These are phyloP conservation scores for Muntiacus reevesi DNA, from an alignment of 2,113 vertebrate genomes.

Conservation along the genomic window DNA sequence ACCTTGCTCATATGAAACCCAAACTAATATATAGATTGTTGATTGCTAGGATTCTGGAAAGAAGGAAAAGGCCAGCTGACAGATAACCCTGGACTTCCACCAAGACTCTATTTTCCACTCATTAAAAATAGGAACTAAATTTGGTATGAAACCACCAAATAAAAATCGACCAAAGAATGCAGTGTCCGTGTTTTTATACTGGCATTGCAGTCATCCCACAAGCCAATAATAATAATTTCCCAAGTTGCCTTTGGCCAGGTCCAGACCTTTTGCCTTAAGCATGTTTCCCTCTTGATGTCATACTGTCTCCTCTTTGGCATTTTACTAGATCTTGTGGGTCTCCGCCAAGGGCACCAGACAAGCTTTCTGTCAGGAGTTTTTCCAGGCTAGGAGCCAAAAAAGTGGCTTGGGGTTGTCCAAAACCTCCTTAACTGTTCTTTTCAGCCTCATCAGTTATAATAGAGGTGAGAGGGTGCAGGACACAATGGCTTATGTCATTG, in stretches of 20 bases:
- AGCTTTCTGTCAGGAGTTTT: constrained; percentile 75
- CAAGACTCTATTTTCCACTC: neutral
- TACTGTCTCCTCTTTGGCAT: constrained; percentile 63
- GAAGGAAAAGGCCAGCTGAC: neutral
- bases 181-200: neutral
- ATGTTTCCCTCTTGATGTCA: constrained; percentile 46
- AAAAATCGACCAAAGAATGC: neutral
- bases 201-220: neutral
- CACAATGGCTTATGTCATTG: constrained; percentile 42
- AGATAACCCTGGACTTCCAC: neutral
- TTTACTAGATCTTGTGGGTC: constrained; percentile 71
- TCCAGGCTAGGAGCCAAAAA: constrained; percentile 70
- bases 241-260: neutral
- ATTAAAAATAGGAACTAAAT: neutral
- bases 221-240: neutral
- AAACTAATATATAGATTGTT: neutral
- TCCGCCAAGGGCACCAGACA: constrained; percentile 70
- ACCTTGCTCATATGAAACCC: neutral
- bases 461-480: constrained; percentile 30
- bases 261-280: neutral
- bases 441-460: constrained; percentile 41
- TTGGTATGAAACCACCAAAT: neutral
- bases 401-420: constrained; percentile 60
- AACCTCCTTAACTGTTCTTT: constrained; percentile 74
- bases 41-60: neutral